Evolutionary conservation across 2,888 invertebrate genomes (phyloP).

Genomic region (Allophyes oxyacanthae): DNA sequence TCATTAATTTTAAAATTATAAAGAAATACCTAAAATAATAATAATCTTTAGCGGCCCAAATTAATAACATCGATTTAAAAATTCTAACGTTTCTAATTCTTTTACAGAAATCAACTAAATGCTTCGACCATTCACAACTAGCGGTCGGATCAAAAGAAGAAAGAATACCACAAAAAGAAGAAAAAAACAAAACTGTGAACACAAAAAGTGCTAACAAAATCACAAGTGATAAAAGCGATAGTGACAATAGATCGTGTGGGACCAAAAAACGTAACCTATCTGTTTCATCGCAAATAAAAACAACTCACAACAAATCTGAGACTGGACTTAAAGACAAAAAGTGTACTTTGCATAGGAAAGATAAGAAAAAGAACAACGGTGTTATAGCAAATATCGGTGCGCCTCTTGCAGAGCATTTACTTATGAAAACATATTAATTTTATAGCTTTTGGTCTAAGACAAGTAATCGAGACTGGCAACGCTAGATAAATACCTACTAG

Average conservation of each 20-base stretch:
- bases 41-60: too few relatives aligned
- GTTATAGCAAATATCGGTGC: constrained; percentile 74
- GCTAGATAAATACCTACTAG: too few relatives aligned
- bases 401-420: constrained; percentile 78
- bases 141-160: constrained; percentile 58
- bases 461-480: constrained; percentile 29
- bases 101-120: constrained; percentile 81
- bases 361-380: constrained; percentile 72
- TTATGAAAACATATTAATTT: constrained; percentile 80
- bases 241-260: constrained; percentile 68
- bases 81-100: constrained; percentile 6
- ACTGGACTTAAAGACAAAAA: constrained; percentile 80
- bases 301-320: constrained; percentile 84
- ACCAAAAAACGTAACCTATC: constrained; percentile 80
- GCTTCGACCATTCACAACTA: constrained; percentile 82
- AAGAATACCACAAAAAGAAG: constrained; percentile 46
- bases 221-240: constrained; percentile 61
- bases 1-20: too few relatives aligned
- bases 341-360: constrained; percentile 78
- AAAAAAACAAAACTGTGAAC: constrained; percentile 51
- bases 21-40: too few relatives aligned
- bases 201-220: constrained; percentile 55
- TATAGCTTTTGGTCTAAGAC: constrained; percentile 28
- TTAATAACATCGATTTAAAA: neutral
- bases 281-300: constrained; percentile 80